Evolutionary conservation across 2,888 invertebrate genomes (phyloP).

Genomic region (Eupithecia subfuscata): DNA sequence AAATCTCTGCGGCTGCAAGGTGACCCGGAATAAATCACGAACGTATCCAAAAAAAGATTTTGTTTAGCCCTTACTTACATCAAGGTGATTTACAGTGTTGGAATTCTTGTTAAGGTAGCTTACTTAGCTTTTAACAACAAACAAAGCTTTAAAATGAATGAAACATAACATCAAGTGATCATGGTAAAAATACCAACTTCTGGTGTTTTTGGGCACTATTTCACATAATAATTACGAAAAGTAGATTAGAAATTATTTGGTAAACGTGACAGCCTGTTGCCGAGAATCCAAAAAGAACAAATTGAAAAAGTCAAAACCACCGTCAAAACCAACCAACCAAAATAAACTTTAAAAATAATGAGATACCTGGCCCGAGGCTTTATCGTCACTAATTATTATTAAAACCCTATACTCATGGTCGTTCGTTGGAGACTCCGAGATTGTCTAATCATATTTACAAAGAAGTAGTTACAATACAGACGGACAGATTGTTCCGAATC

Average conservation of each 20-base stretch:
- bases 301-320: not conserved
- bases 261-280: too few species aligned
- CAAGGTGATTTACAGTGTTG: constrained; percentile 7
- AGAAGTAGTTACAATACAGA: not conserved
- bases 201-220: not conserved
- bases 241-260: too few species aligned
- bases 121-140: not conserved
- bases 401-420: too few species aligned
- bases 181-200: not conserved
- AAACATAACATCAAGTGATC: not conserved
- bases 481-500: not conserved
- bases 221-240: not conserved
- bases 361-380: too few species aligned
- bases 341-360: not conserved
- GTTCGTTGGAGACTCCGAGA: too few species aligned
- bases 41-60: constrained; percentile 1
- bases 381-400: too few species aligned
- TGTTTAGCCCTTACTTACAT: constrained; percentile 7
- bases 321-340: not conserved
- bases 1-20: constrained; percentile 4
- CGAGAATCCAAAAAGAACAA: not conserved
- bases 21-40: constrained; percentile 9
- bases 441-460: too few species aligned
- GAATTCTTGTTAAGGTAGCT: not conserved
- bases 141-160: not conserved